These are phyloP conservation scores for Heliconius sara DNA, from an alignment of 2,888 invertebrate species.

Conservation along the genomic window DNA sequence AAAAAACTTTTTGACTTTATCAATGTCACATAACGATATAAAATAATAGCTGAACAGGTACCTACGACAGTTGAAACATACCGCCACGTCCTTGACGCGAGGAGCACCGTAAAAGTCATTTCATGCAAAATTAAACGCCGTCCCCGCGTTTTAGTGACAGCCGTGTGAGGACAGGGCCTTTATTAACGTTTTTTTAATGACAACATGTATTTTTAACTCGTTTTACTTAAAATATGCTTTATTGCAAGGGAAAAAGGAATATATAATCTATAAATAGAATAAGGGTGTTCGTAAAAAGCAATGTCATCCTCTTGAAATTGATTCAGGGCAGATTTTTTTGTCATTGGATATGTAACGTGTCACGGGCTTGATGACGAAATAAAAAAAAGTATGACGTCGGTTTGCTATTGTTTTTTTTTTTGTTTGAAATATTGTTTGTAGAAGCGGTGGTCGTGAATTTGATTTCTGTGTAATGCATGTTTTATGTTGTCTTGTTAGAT, in stretches of 20 bases:
- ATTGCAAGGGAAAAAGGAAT: not conserved
- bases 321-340: slow-evolving; percentile 40
- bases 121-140: slow-evolving; percentile 75
- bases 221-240: slow-evolving; percentile 13
- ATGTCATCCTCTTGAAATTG: slow-evolving; percentile 46
- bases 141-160: slow-evolving; percentile 49
- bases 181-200: slow-evolving; percentile 43
- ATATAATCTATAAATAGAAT: not conserved
- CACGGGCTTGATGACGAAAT: slow-evolving; percentile 28
- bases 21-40: not conserved
- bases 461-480: not conserved
- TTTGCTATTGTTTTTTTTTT: not conserved
- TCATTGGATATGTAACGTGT: slow-evolving; percentile 36
- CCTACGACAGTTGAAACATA: not conserved
- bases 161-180: slow-evolving; percentile 33
- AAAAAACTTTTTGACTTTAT: not conserved
- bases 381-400: slow-evolving; percentile 19
- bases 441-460: not conserved
- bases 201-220: not conserved
- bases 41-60: slow-evolving; percentile 5
- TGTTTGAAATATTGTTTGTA: not conserved
- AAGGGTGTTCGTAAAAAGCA: slow-evolving; percentile 37
- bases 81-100: slow-evolving; percentile 43
- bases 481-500: not conserved
- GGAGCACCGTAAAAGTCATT: slow-evolving; percentile 63